Percentiles rank a stretch among this genome's conserved stretches.
Conservation (phyloP, 2,888 invertebrate species). For the Corythucha ciliata region DNA sequence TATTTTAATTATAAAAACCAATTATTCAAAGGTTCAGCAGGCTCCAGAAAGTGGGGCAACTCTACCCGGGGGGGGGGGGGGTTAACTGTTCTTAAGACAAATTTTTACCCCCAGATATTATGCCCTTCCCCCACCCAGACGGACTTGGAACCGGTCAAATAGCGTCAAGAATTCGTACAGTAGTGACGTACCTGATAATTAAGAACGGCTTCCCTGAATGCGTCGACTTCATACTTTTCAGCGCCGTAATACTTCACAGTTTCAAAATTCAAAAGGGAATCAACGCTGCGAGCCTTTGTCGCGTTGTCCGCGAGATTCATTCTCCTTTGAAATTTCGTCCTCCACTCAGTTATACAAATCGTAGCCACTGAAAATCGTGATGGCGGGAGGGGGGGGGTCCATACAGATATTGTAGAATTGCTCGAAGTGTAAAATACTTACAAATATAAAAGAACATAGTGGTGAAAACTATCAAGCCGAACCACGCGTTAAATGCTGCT, state of each 20-base stretch:
- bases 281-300: constrained; percentile 82
- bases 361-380: constrained; percentile 59
- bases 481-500: constrained; percentile 81
- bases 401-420: neutral
- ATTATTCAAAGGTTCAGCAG: too few species aligned
- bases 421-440: constrained; percentile 4
- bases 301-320: constrained; percentile 95
- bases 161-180: too few species aligned
- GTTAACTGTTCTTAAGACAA: too few species aligned
- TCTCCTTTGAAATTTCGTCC: constrained; percentile 84
- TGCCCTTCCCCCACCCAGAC: too few species aligned
- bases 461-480: constrained; percentile 85
- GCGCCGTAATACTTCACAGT: constrained; percentile 98
- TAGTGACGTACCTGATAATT: constrained; percentile 62
- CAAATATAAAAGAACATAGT: constrained; percentile 85
- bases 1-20: too few species aligned
- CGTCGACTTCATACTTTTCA: constrained; percentile 79
- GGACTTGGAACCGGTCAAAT: too few species aligned
- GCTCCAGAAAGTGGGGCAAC: too few species aligned
- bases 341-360: constrained; percentile 90
- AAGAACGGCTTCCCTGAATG: constrained; percentile 74
- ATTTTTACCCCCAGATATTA: too few species aligned
- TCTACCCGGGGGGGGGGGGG: too few species aligned
- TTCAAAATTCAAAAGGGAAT: constrained; percentile 94
- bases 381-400: neutral